phyloP scores from a whole-genome alignment of 2,113 vertebrate species.

The Aleadryas rufinucha region DNA sequence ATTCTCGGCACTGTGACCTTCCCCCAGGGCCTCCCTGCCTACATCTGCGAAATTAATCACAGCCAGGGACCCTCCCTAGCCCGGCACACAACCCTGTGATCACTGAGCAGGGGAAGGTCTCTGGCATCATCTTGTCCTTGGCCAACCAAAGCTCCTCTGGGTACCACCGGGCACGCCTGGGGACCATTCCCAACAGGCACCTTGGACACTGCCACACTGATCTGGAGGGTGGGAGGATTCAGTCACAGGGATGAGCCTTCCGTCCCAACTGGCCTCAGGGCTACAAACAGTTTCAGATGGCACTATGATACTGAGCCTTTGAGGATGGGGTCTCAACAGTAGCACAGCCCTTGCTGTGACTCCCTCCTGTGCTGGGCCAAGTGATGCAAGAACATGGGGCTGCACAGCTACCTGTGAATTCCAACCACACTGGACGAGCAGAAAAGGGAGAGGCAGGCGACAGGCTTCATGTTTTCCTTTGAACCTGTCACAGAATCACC shows the following conservation, averaged over 20 bases:
- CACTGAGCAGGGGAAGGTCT: not conserved
- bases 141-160: not conserved
- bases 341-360: not conserved
- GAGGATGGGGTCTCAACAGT: not conserved
- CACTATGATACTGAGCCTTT: not conserved
- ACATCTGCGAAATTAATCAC: not conserved
- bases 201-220: not conserved
- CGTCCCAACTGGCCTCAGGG: not conserved
- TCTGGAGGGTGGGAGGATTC: not conserved
- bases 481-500: not conserved
- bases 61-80: not conserved
- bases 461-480: not conserved
- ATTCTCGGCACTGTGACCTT: not conserved
- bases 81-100: not conserved
- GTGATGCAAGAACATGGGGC: not conserved
- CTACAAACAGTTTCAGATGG: not conserved
- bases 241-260: not conserved
- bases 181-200: not conserved
- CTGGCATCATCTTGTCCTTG: not conserved
- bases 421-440: accelerated
- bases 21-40: not conserved
- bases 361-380: not conserved
- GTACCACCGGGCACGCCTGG: accelerated
- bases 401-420: not conserved
- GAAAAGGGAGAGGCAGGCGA: not conserved